Conservation (phyloP, 2,888 invertebrate genomes). For the Hyppa rectilinea region DNA sequence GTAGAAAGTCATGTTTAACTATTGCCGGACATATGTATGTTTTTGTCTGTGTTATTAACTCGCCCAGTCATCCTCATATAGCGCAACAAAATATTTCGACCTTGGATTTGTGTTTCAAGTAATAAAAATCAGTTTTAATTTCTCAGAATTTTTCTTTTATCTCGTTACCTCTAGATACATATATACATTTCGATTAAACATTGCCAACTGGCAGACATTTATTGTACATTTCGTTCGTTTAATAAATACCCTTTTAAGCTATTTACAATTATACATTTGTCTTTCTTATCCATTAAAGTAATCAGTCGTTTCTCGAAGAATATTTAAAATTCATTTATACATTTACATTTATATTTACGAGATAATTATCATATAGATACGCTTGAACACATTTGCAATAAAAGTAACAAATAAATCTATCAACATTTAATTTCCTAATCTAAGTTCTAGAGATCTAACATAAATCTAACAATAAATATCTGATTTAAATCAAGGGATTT, state of each 20-base stretch:
- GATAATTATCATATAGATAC: constrained; percentile 74
- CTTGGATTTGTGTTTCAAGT: constrained; percentile 14
- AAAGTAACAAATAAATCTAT: constrained; percentile 81
- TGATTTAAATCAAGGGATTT: constrained; percentile 79
- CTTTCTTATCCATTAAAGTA: constrained; percentile 75
- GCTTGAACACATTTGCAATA: constrained; percentile 87
- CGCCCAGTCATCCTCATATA: neutral
- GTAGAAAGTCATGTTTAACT: neutral
- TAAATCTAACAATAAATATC: constrained; percentile 84
- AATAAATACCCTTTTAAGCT: constrained; percentile 79
- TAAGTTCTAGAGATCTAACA: constrained; percentile 73
- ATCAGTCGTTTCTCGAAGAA: constrained; percentile 83
- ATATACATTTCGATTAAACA: constrained; percentile 78
- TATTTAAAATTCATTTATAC: constrained; percentile 66
- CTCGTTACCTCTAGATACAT: constrained; percentile 81
- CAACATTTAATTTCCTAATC: constrained; percentile 77
- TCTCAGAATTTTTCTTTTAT: constrained; percentile 76
- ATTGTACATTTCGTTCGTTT: constrained; percentile 71
- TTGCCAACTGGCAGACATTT: constrained; percentile 68
- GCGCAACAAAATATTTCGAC: neutral
- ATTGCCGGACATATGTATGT: neutral
- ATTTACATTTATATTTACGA: constrained; percentile 62
- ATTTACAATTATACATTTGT: constrained; percentile 78
- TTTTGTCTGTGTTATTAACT: neutral
- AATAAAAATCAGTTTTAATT: constrained; percentile 72